phyloP scores from a whole-genome alignment of 2,113 vertebrate species.

The Guaruba guarouba region DNA sequence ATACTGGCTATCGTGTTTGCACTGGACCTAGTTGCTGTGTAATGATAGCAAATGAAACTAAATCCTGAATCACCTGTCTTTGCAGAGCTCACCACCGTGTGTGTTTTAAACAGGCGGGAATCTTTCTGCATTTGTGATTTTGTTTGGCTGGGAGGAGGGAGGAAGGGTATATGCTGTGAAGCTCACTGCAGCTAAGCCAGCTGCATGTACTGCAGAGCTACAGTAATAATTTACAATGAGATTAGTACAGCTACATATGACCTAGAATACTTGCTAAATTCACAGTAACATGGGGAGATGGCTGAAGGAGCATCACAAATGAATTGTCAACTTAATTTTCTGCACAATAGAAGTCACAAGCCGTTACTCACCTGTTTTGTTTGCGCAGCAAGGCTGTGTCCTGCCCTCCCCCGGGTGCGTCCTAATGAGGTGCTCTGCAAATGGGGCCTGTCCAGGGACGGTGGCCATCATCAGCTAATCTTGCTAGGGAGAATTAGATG shows the following conservation, averaged over 20 bases:
- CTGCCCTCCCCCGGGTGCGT: background rate
- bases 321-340: conserved; percentile 40
- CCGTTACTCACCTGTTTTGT: background rate
- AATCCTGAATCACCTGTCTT: background rate
- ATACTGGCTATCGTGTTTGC: accelerated
- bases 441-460: background rate
- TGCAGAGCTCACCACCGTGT: background rate
- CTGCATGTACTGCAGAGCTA: conserved; percentile 15
- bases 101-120: background rate
- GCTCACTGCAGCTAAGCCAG: conserved; percentile 18
- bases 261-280: conserved; percentile 44
- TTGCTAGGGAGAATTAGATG: conserved; percentile 46
- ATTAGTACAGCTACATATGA: background rate
- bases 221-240: background rate
- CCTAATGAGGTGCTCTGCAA: background rate
- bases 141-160: background rate
- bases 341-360: background rate
- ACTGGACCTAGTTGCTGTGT: background rate
- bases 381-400: background rate
- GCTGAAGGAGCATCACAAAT: conserved; percentile 32
- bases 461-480: conserved; percentile 48
- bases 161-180: background rate
- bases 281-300: background rate
- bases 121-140: background rate
- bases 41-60: background rate